A percentile compares a stretch with the other conserved stretches of the same genome.
These are phyloP conservation scores for Synergus laeviventris DNA, from an alignment of 2,888 invertebrate species.

Conservation along the genomic window DNA sequence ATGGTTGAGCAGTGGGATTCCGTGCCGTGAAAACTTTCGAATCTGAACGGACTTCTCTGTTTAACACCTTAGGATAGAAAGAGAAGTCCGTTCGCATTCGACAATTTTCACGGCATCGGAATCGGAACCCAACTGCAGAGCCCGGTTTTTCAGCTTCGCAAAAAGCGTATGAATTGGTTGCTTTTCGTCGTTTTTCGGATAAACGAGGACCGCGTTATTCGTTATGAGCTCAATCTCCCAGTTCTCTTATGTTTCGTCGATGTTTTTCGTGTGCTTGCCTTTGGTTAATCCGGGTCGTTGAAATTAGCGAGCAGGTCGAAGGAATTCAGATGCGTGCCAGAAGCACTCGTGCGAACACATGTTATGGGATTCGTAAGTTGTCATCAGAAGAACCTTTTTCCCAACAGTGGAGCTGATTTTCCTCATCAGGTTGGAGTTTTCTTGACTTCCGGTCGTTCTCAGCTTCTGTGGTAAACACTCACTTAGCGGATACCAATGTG, in stretches of 20 bases:
- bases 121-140: no score
- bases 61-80: no score
- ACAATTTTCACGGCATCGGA: no score
- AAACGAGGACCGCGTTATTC: slow-evolving; percentile 32
- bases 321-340: slow-evolving; percentile 25
- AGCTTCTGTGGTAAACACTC: slow-evolving; percentile 8
- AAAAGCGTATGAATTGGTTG: slow-evolving; percentile 39
- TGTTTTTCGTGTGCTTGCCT: slow-evolving; percentile 15
- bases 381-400: slow-evolving; percentile 44
- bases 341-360: slow-evolving; percentile 43
- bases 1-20: no score
- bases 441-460: slow-evolving; percentile 42
- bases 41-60: no score
- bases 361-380: slow-evolving; percentile 51
- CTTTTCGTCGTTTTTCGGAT: slow-evolving; percentile 37
- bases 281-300: slow-evolving; percentile 26
- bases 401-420: slow-evolving; percentile 44
- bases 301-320: background rate
- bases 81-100: no score
- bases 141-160: slow-evolving; percentile 47
- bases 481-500: slow-evolving; percentile 60
- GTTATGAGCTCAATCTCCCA: slow-evolving; percentile 28
- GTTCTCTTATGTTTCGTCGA: slow-evolving; percentile 6
- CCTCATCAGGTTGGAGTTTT: slow-evolving; percentile 46
- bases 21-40: no score